Evolutionary conservation across 2,888 invertebrate species (phyloP), one percentile per base, ranked within the genome.

Genomic region (Brachypalpus laphriformis): DNA sequence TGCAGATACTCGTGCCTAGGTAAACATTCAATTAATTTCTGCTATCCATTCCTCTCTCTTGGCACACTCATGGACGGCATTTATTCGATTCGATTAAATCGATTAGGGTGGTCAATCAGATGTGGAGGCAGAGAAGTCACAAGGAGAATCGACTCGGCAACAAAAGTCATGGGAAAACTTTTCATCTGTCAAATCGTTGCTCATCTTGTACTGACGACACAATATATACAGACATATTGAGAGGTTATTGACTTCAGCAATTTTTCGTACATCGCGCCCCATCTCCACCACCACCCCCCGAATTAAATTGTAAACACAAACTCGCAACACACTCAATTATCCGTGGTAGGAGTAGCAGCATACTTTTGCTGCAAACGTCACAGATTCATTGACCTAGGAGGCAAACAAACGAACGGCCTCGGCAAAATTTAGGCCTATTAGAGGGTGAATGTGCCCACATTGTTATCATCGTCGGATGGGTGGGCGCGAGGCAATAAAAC

Each of bases 11-110:
- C 40, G 18, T 80, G 51, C 57, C 77, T 71, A 59, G 51, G 81
- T 81, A 81, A 85, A 85, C 71, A 81, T 80, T 76, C 85, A 81
- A 85, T 85, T 85, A 85, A 85, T 85, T 74, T 45, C 28, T n/a
- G 34, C 34, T 40, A 47, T 20, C 54, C 20, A 16, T 42, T 7
- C n/a, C n/a, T n/a, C 7, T 47, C 9, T 31, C 54, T 56, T 54
- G 2, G n/a, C 4, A 40, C 40, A 3, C 40, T 40, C 14, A 40
- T 40, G 40, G 14, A 11, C 40, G 40, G 40, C 40, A 40, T 40
- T 40, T 14, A 40, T 40, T 40, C n/a, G n/a, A 40, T 40, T 40
- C 68, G 56, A 68, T 82, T 66, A 25, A 78, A 78, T 83, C 72
- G 82, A 82, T 82, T 54, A 51, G 54, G 57, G 63, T 22, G 9